A percentile compares a stretch with the other conserved stretches of the same genome.
These are phyloP conservation scores for Hyaena hyaena DNA, from an alignment of 2,113 vertebrate genomes.

Conservation along the genomic window DNA sequence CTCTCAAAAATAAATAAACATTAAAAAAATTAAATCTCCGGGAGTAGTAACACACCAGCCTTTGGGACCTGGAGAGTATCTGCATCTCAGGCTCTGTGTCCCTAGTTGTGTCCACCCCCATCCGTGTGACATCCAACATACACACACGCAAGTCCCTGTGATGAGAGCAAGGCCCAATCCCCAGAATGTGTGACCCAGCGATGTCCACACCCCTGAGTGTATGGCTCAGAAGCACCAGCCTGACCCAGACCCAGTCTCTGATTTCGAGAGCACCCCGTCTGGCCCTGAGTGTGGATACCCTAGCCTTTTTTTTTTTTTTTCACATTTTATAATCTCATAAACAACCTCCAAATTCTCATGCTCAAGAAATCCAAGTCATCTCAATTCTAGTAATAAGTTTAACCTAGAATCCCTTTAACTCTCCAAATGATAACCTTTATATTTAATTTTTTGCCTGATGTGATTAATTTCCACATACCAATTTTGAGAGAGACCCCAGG, in stretches of 20 bases:
- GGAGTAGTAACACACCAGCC: neutral
- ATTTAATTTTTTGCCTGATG: neutral
- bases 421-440: neutral
- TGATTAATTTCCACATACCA: neutral
- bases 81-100: neutral
- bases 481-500: neutral
- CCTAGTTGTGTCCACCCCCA: neutral
- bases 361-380: neutral
- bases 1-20: no score
- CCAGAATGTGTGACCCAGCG: neutral
- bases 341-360: neutral
- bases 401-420: neutral
- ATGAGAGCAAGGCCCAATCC: neutral
- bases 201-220: neutral
- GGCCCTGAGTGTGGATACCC: neutral
- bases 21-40: neutral
- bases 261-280: neutral
- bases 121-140: neutral
- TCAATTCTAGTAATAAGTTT: neutral
- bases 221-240: neutral
- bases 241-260: neutral
- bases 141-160: neutral
- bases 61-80: neutral
- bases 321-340: neutral
- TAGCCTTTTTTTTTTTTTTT: neutral